phyloP scores from a whole-genome alignment of 2,888 invertebrate species.

The Leucoma salicis region DNA sequence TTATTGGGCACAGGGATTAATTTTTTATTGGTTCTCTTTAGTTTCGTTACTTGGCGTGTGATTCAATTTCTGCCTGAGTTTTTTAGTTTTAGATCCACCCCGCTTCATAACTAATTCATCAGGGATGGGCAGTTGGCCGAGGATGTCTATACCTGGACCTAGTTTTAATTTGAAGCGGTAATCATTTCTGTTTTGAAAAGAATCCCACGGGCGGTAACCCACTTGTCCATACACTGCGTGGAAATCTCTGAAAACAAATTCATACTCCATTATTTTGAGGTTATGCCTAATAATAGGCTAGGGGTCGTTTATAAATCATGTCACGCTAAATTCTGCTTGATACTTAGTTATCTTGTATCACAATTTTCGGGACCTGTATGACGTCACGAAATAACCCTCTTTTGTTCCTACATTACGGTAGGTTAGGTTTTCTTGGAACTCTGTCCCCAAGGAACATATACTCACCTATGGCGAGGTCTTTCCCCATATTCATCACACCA shows the following conservation, averaged over 20 bases:
- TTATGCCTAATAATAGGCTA: too few species aligned
- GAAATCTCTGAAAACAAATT: not conserved
- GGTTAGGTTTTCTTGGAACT: too few species aligned
- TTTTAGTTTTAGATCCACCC: not conserved
- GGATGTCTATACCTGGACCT: slow-evolving; percentile 41
- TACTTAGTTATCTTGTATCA: too few species aligned
- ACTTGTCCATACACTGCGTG: not conserved
- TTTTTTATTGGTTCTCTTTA: not conserved
- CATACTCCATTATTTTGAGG: not conserved
- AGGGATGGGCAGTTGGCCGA: slow-evolving; percentile 42
- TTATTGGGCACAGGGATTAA: too few species aligned
- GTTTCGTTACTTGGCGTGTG: not conserved
- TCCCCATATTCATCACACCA: too few species aligned
- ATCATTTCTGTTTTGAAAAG: slow-evolving; percentile 22
- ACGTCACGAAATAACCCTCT: too few species aligned
- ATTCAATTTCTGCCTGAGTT: not conserved
- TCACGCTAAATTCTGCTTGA: too few species aligned
- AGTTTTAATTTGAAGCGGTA: slow-evolving; percentile 36
- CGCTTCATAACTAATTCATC: slow-evolving; percentile 38
- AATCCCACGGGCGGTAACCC: not conserved
- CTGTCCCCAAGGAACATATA: too few species aligned
- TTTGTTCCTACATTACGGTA: too few species aligned
- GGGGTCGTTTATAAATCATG: too few species aligned
- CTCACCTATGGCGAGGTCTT: too few species aligned
- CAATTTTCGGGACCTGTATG: too few species aligned